These are phyloP conservation scores for Lordiphosa collinella DNA, from an alignment of 1,140 invertebrate species.

Conservation along the genomic window DNA sequence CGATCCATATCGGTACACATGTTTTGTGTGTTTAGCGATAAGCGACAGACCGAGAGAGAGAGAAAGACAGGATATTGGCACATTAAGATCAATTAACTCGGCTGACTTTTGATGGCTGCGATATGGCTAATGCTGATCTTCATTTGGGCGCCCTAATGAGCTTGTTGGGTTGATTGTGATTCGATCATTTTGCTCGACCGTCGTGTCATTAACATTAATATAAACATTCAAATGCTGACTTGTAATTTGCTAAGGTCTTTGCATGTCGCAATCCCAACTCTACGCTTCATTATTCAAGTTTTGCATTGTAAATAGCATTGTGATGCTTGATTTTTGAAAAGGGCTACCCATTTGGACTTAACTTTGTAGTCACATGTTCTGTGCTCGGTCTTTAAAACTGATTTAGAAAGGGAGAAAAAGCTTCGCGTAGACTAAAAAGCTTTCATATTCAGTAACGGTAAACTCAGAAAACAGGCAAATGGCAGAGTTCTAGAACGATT, in stretches of 20 bases:
- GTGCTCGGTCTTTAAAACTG: too few species aligned
- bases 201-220: slow-evolving; percentile 28
- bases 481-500: too few species aligned
- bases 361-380: too few species aligned
- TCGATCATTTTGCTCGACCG: slow-evolving; percentile 14
- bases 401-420: too few species aligned
- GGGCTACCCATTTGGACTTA: too few species aligned
- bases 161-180: slow-evolving; percentile 27
- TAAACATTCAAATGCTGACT: slow-evolving; percentile 36
- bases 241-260: slow-evolving; percentile 39
- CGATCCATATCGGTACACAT: slow-evolving; percentile 65
- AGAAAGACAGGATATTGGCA: slow-evolving; percentile 40
- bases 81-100: slow-evolving; percentile 66
- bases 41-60: neutral
- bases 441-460: too few species aligned
- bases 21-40: slow-evolving; percentile 21
- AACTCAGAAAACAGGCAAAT: too few species aligned
- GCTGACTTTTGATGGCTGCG: slow-evolving; percentile 30
- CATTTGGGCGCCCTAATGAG: slow-evolving; percentile 37
- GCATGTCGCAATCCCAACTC: slow-evolving; percentile 8
- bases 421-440: too few species aligned
- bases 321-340: neutral
- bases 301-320: slow-evolving; percentile 46
- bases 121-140: slow-evolving; percentile 17
- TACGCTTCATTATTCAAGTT: slow-evolving; percentile 31